Base-by-base conservation (phyloP, 2,113 vertebrate species). In the Axis porcinus region DNA sequence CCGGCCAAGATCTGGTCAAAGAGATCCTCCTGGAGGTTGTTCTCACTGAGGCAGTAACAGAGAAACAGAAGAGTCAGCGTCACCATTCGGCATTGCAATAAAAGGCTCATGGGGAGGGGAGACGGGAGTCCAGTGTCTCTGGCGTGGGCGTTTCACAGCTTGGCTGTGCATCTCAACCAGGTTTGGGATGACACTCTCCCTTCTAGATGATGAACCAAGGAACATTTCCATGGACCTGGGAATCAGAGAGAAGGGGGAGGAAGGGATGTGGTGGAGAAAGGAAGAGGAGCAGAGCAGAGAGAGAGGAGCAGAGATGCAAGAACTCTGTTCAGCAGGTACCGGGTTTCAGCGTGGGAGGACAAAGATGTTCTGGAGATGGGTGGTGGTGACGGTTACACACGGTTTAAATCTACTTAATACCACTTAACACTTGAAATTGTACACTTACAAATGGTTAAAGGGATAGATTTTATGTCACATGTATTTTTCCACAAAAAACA, bases 1-100 rank as follows among this genome's bases (percentile, higher is more conserved):
- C 99, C 99, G 60, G 99, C 98, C 62, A 99, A 99, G 97, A 99
- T 99, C 99, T 99, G 99, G 97, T 99, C 99, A 88, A 99, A 99
- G 98, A 99, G 99, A 94, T 99, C 99, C 98, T 99, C 99, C 96
- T 99, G 99, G 62, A 99, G 99, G 95, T 99, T 99, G 97, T 99
- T 99, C 97, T 99, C 99, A 99, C 99, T 99, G 28, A 19, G 70
- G 8, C 45, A 64, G 55, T 6, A 17, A 97, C 60, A 97, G 90
- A 52, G 45, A 67, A 40, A n/a, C 0, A 5, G 27, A 40, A 96
- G 47, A 93, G 33, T 43, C 43, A 21, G 76, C 50, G 86, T 96
- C 52, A 93, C 17, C 76, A 10, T 0, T 5, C 0, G 2, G 62
- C 0, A 54, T 79, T 40, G 79, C 25, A n/a, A 55, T 17, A 19